Evolutionary conservation across 2,888 invertebrate species (phyloP).

Genomic region (Notocelia uddmanniana): DNA sequence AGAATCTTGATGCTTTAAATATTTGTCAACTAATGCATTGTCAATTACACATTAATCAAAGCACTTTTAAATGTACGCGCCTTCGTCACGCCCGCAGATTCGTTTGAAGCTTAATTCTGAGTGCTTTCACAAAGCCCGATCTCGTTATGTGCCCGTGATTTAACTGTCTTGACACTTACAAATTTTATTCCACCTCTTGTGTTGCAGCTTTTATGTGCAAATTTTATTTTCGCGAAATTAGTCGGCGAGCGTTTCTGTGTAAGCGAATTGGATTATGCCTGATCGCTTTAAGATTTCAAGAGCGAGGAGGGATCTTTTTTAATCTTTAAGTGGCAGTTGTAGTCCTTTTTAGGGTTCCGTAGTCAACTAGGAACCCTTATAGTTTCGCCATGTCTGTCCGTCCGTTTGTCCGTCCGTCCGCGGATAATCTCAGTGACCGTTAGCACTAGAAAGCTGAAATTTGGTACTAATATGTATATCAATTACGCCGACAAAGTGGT

Average conservation of each 20-base stretch:
- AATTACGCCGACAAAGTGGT: too few species aligned
- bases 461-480: too few species aligned
- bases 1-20: not conserved
- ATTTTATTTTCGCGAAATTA: constrained; percentile 74
- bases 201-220: constrained; percentile 73
- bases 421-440: too few species aligned
- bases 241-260: constrained; percentile 65
- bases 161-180: constrained; percentile 81
- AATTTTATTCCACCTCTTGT: constrained; percentile 75
- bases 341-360: too few species aligned
- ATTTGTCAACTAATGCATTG: not conserved
- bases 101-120: constrained; percentile 68
- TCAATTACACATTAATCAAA: constrained; percentile 7
- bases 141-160: constrained; percentile 76
- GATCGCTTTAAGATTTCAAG: constrained; percentile 60
- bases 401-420: too few species aligned
- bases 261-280: constrained; percentile 70
- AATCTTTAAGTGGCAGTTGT: constrained; percentile 6
- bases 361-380: too few species aligned
- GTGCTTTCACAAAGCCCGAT: constrained; percentile 67
- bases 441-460: too few species aligned
- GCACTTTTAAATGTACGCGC: constrained; percentile 45
- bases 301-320: constrained; percentile 35
- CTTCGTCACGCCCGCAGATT: constrained; percentile 68
- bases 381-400: too few species aligned